These are phyloP conservation scores for Gastrophysa polygoni DNA, from an alignment of 2,888 invertebrate genomes.

Conservation along the genomic window DNA sequence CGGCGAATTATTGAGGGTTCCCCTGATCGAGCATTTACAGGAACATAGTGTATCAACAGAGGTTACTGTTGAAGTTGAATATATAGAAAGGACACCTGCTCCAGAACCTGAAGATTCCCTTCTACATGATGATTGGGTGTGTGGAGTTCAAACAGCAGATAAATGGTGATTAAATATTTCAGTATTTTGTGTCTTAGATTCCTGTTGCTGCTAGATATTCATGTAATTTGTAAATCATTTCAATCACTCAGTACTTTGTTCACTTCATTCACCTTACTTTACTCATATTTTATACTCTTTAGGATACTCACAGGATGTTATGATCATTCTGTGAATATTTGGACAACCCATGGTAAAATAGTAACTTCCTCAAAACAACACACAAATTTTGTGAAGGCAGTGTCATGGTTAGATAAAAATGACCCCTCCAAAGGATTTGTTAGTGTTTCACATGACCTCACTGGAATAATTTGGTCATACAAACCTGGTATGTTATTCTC, in stretches of 20 bases:
- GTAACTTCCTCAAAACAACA: slow-evolving; percentile 86
- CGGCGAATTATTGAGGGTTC: slow-evolving; percentile 78
- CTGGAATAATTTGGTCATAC: slow-evolving; percentile 68
- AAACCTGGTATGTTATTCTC: slow-evolving; percentile 26
- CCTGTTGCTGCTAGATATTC: too few relatives aligned
- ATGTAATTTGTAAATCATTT: too few relatives aligned
- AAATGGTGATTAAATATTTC: slow-evolving; percentile 41
- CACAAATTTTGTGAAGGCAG: slow-evolving; percentile 84
- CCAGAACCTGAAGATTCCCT: slow-evolving; percentile 92
- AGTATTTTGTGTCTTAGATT: too few relatives aligned
- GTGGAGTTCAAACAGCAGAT: slow-evolving; percentile 53
- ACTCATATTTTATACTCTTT: slow-evolving; percentile 48
- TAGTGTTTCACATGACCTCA: slow-evolving; percentile 93
- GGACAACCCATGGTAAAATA: slow-evolving; percentile 86
- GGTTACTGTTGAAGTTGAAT: slow-evolving; percentile 87
- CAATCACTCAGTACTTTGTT: too few relatives aligned
- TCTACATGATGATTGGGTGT: slow-evolving; percentile 98
- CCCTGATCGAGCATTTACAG: slow-evolving; percentile 76
- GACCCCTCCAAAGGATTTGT: slow-evolving; percentile 60
- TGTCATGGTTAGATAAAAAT: slow-evolving; percentile 80
- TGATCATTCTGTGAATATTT: slow-evolving; percentile 89
- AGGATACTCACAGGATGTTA: slow-evolving; percentile 93
- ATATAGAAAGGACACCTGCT: slow-evolving; percentile 86
- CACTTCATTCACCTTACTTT: too few relatives aligned
- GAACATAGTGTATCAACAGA: slow-evolving; percentile 81